These are phyloP conservation scores for Menidia beryllina DNA, from an alignment of 2,113 vertebrate genomes.

Conservation along the genomic window DNA sequence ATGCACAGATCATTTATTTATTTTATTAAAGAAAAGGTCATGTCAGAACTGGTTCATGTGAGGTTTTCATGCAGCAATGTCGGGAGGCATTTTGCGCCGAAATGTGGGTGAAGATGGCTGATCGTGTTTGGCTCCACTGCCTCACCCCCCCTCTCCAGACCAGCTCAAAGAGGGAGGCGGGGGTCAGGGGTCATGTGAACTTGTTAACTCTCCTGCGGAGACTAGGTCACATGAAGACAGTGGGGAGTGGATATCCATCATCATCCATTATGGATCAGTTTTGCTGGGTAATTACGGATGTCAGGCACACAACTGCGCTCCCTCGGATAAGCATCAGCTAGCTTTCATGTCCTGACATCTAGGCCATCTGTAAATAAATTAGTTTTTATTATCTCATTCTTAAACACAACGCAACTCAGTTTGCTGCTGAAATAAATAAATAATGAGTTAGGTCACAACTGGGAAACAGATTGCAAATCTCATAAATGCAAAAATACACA, in stretches of 20 bases:
- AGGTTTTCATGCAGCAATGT: conserved; percentile 6
- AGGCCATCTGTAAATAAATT: not conserved
- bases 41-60: conserved; percentile 10
- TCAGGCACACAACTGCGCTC: conserved; percentile 21
- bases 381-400: too few relatives aligned
- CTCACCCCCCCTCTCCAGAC: conserved; percentile 16
- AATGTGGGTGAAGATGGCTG: conserved; percentile 43
- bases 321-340: conserved; percentile 6
- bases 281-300: conserved; percentile 32
- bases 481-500: too few relatives aligned
- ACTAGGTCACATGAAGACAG: conserved; percentile 62
- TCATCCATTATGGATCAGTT: conserved; percentile 55
- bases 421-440: not conserved
- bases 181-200: conserved; percentile 52
- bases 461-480: not conserved
- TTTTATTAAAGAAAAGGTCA: too few relatives aligned
- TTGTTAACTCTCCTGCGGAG: conserved; percentile 53
- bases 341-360: not conserved
- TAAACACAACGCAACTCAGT: not conserved
- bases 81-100: conserved; percentile 20
- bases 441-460: not conserved
- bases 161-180: conserved; percentile 11
- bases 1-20: conserved; percentile 1
- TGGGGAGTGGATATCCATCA: conserved; percentile 56
- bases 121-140: conserved; percentile 54